Base-by-base conservation (phyloP, 2,888 invertebrate species). In the Brachyopa scutellaris region DNA sequence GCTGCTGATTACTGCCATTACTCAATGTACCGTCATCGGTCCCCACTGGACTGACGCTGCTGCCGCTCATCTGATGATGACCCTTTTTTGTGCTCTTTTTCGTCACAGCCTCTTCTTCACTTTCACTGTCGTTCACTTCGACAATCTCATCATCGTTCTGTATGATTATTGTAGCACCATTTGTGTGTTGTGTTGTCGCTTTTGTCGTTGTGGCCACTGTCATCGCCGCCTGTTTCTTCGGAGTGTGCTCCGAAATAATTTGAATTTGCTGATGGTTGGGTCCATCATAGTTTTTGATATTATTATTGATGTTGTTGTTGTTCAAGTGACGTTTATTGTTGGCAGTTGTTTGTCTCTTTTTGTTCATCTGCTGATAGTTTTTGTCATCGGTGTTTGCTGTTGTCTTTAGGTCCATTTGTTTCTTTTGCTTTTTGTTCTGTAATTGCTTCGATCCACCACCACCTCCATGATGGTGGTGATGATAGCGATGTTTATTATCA, bases 41-140 rank as follows among this genome's bases (percentile, higher is more conserved):
- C 2, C 36, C 69, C 51, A 23, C 33, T 55, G 64, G 66, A 72
- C 84, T 86, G 40, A 57, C 86, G 61, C 51, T 84, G 73, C 62
- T 84, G 84, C 11, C 84, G 84, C 62, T 85, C 51, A 61, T 80
- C 13, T 73, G 45, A 15, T 59, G 62, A 40, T 69, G 62, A 70
- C 70, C 61, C 73, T 77, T 82, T 73, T 77, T 82, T 62, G 51
- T 40, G 40, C 7, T 82, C 55, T 84, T 79, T 49, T 82, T 70
- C 66, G 51, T 70, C 72, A 76, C 53, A 61, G 72, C 45, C 49
- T 79, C 84, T 3, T 85, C 86, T 61, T 86, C 86, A 67, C 85
- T 85, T 49, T 86, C 86, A 57, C 86, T 86, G 31, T 86, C 87
- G 49, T 85, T 85, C 55, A 87, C 86, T 85, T 87, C 87, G 55